phyloP scores from a whole-genome alignment of 2,797 vertebrate species.

The Heliangelus exortis region DNA sequence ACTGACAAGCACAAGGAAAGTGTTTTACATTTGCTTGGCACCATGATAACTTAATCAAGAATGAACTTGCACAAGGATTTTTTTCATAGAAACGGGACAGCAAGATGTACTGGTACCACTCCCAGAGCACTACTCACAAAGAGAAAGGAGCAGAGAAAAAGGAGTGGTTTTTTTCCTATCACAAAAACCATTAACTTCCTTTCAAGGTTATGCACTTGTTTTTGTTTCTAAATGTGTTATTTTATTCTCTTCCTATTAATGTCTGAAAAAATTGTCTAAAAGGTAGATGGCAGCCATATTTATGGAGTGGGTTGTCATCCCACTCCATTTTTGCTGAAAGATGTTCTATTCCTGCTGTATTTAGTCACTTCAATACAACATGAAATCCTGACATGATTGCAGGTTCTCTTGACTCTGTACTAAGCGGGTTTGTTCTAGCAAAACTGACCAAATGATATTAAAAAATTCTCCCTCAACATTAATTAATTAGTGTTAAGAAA shows the following conservation, averaged over 20 bases:
- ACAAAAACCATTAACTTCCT: not conserved
- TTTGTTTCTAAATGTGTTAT: not conserved
- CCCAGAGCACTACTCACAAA: conserved; percentile 60
- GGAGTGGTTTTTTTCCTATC: not conserved
- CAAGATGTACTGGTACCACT: conserved; percentile 32
- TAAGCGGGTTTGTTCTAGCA: not conserved
- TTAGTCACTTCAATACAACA: not conserved
- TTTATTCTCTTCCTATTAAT: not conserved
- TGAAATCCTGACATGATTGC: not conserved
- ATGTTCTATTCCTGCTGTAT: not conserved
- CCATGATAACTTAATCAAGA: conserved; percentile 42
- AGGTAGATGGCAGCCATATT: not conserved
- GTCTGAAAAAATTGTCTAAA: not conserved
- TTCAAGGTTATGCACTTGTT: conserved; percentile 30
- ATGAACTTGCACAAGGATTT: conserved; percentile 53
- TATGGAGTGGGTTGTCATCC: not conserved
- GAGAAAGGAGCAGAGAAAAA: conserved; percentile 21
- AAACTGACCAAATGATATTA: not conserved
- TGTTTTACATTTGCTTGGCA: conserved; percentile 49
- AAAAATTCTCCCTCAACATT: not conserved
- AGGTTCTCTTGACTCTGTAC: not conserved
- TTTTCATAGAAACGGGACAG: conserved; percentile 59
- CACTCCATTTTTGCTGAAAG: not conserved
- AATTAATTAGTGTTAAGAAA: not conserved
- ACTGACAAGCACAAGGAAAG: not conserved